These are phyloP conservation scores for Acanthosepion lycidas DNA, from an alignment of 2,888 invertebrate species.

Conservation along the genomic window DNA sequence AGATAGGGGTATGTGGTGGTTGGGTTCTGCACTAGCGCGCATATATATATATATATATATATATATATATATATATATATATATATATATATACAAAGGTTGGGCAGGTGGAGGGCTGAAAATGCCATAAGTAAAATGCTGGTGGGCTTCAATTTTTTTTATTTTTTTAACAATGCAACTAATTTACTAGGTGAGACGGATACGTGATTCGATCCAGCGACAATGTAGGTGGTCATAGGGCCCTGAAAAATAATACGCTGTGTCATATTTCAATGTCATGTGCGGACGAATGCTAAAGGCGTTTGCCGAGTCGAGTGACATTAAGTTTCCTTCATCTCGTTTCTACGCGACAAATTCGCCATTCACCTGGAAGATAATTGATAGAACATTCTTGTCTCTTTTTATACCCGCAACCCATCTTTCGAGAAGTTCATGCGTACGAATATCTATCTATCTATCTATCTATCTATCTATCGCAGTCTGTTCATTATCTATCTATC, in stretches of 20 bases:
- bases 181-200: not conserved
- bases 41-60: not conserved
- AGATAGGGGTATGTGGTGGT: too few relatives aligned
- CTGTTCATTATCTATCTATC: not conserved
- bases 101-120: too few relatives aligned
- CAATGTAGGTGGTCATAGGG: not conserved
- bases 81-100: not conserved
- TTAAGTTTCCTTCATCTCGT: not conserved
- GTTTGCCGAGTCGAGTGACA: not conserved
- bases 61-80: not conserved
- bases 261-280: not conserved
- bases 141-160: not conserved
- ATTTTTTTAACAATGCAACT: not conserved
- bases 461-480: not conserved
- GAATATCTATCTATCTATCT: too few relatives aligned
- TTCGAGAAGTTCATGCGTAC: too few relatives aligned
- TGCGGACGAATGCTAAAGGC: not conserved
- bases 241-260: not conserved
- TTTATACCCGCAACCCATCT: too few relatives aligned
- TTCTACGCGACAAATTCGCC: not conserved
- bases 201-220: not conserved
- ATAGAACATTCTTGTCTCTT: too few relatives aligned
- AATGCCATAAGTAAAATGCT: not conserved
- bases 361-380: too few relatives aligned
- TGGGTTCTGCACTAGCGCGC: too few relatives aligned